A percentile compares a stretch with the other conserved stretches of the same genome.
phyloP scores from a whole-genome alignment of 1,140 invertebrate species.

The Lordiphosa mommai region DNA sequence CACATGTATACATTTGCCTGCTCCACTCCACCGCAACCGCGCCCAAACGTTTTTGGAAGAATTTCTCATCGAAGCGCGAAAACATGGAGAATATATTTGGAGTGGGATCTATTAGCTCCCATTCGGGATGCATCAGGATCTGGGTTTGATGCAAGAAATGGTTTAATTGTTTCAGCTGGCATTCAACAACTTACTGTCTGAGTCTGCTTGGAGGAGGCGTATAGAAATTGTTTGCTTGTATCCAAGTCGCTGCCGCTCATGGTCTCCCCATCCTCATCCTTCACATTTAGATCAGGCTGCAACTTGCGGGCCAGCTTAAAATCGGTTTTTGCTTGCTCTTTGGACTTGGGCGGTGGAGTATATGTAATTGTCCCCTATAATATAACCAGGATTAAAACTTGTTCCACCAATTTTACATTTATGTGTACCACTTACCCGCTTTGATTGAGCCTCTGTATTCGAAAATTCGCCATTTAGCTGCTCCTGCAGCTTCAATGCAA shows the following conservation, averaged over 20 bases:
- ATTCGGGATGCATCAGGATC: slow-evolving; percentile 72
- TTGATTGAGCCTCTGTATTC: background rate
- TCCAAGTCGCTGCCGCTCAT: slow-evolving; percentile 1
- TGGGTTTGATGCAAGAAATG: slow-evolving; percentile 66
- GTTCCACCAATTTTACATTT: too few relatives aligned
- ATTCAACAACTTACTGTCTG: too few relatives aligned
- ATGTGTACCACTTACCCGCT: slow-evolving; percentile 3
- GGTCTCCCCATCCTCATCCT: background rate
- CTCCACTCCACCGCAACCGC: slow-evolving; percentile 96
- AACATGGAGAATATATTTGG: slow-evolving; percentile 95
- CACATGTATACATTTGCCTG: slow-evolving; percentile 94
- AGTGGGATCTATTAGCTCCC: slow-evolving; percentile 94
- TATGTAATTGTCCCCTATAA: too few relatives aligned
- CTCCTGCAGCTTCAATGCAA: slow-evolving; percentile 81
- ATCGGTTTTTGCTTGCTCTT: slow-evolving; percentile 79
- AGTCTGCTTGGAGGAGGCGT: background rate
- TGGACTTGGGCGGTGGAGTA: too few relatives aligned
- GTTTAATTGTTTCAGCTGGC: too few relatives aligned
- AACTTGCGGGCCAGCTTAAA: slow-evolving; percentile 80
- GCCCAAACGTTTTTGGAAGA: slow-evolving; percentile 89
- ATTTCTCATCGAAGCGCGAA: slow-evolving; percentile 90
- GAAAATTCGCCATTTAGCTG: slow-evolving; percentile 79
- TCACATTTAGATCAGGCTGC: slow-evolving; percentile 79
- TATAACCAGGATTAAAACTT: too few relatives aligned
- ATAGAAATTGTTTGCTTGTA: slow-evolving; percentile 11